phyloP scores from a whole-genome alignment of 1,140 invertebrate species.

The Fragariocoptes setiger region DNA sequence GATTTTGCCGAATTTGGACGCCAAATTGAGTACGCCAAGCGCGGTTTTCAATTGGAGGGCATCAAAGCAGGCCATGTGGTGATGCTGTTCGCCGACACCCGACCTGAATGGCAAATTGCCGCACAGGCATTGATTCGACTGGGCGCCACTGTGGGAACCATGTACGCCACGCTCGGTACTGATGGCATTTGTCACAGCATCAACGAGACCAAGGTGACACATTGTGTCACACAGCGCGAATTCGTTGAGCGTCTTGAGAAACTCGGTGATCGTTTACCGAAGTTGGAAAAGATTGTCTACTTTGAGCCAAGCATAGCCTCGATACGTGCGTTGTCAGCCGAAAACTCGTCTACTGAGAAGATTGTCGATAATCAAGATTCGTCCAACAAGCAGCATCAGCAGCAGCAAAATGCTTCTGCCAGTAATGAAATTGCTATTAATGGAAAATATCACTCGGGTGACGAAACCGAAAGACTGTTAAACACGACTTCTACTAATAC shows the following conservation, averaged over 20 bases:
- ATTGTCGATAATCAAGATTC: too few species aligned
- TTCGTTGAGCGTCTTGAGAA: slow-evolving; percentile 34
- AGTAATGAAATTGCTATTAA: too few species aligned
- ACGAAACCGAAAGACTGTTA: too few species aligned
- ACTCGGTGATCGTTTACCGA: neutral
- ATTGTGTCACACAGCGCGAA: slow-evolving; percentile 30
- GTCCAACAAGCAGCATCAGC: too few species aligned
- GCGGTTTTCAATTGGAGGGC: slow-evolving; percentile 28
- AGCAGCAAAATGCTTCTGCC: too few species aligned
- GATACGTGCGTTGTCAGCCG: neutral
- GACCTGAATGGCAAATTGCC: slow-evolving; percentile 82
- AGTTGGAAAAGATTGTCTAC: slow-evolving; percentile 1
- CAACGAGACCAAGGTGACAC: slow-evolving; percentile 67
- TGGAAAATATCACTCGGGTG: too few species aligned
- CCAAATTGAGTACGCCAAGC: slow-evolving; percentile 37
- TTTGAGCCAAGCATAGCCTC: neutral
- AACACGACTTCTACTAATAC: too few species aligned
- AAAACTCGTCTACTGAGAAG: too few species aligned
- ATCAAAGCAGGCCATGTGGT: slow-evolving; percentile 29
- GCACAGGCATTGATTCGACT: slow-evolving; percentile 18
- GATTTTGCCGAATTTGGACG: slow-evolving; percentile 44
- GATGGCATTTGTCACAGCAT: slow-evolving; percentile 80
- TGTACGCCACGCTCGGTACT: slow-evolving; percentile 80
- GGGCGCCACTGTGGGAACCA: slow-evolving; percentile 38
- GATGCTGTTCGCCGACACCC: slow-evolving; percentile 79